phyloP scores from a whole-genome alignment of 2,113 vertebrate species.

The Motacilla alba region DNA sequence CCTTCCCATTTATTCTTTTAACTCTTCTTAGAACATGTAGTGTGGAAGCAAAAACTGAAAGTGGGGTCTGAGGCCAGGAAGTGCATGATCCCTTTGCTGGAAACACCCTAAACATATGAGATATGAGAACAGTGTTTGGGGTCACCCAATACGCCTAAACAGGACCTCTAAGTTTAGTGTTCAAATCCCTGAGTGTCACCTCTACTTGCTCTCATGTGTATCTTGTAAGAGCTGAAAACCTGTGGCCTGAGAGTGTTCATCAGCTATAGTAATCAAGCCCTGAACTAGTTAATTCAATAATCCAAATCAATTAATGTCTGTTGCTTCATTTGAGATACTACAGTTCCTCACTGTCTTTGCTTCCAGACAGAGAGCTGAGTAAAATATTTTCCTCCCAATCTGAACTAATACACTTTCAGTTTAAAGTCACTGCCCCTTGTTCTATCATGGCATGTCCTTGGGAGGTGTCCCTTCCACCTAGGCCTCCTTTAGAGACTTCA shows the following conservation, averaged over 20 bases:
- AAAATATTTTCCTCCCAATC: neutral
- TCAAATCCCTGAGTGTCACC: neutral
- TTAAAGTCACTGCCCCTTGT: neutral
- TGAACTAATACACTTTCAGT: neutral
- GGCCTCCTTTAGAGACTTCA: neutral
- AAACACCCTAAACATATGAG: neutral
- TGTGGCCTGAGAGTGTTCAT: neutral
- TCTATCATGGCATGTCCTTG: too few species aligned
- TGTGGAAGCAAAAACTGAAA: neutral
- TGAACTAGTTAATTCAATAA: neutral
- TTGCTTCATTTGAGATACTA: neutral
- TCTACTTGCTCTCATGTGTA: neutral
- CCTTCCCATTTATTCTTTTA: neutral
- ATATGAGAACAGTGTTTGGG: neutral
- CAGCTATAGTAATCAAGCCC: neutral
- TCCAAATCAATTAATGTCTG: neutral
- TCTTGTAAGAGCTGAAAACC: neutral
- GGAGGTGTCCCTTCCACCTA: neutral
- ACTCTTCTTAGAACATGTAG: neutral
- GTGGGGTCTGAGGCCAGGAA: neutral
- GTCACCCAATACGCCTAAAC: neutral
- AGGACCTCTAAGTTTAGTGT: neutral
- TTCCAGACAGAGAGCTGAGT: neutral
- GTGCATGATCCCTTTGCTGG: neutral
- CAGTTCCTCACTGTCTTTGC: neutral